Base-by-base conservation (phyloP, 2,888 invertebrate species). In the Orthonevra nobilis region DNA sequence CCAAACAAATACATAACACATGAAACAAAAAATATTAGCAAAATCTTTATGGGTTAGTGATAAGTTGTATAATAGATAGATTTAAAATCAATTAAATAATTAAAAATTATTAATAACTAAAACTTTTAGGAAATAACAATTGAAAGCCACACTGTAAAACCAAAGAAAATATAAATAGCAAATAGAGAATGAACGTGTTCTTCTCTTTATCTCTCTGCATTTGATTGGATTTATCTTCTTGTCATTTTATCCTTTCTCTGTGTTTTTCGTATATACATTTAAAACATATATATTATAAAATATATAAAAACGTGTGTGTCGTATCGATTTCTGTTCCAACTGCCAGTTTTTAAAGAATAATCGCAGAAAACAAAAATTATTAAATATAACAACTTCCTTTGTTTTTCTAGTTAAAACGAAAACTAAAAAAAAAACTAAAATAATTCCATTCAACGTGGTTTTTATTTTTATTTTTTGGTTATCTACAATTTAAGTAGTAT, bases 51-150 rank as follows among this genome's bases (percentile, higher is more conserved):
- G 77, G 77, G 77, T 77, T 77, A 77, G 77, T 77, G 77, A 77
- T 77, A 77, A 77, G 77, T 77, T 77, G 72, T 77, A 77, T 77
- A 77, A 77, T 77, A 77, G 72, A 77, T 77, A 77, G 77, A 72
- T 66, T 63, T 36, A 44, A 66, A 77, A 64, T 64, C 58, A 56
- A 69, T 50, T 69, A 32, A 40, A 50, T 42, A 42, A 64, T n/a
- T n/a, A n/a, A 19, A 42, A 42, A 52, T 60, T 26, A 50, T 23
- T 19, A 72, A 54, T 40, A 32, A 36, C 23, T 23, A 64, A 64
- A 19, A 75, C 56, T 69, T 69, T 42, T 75, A 75, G 75, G 70
- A 58, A 63, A 63, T 58, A 15, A 23, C 48, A 56, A 56, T 64
- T 34, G 48, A 40, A 52, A 74, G 52, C 36, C 50, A 73, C 50